Percentiles rank a stretch among this genome's conserved stretches.
phyloP scores from a whole-genome alignment of 2,888 invertebrate species.

The Cetonia aurata region DNA sequence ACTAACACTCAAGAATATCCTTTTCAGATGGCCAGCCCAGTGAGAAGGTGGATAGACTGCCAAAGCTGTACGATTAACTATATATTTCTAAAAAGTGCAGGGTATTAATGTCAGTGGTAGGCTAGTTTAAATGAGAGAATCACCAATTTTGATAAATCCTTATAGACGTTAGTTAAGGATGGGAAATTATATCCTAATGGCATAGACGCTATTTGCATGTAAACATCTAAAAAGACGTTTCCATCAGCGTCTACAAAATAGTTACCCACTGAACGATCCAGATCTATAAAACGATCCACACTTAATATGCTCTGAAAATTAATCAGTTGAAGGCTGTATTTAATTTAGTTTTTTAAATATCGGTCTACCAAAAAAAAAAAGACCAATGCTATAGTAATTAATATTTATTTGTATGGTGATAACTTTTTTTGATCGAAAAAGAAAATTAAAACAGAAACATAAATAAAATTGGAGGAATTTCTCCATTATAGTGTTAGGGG shows the following conservation, averaged over 20 bases:
- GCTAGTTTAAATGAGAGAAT: slow-evolving; percentile 57
- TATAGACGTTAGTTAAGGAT: slow-evolving; percentile 79
- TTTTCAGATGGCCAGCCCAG: slow-evolving; percentile 83
- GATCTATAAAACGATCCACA: slow-evolving; percentile 80
- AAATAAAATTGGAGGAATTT: no score
- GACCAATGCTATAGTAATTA: no score
- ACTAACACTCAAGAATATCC: slow-evolving; percentile 75
- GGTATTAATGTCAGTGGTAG: slow-evolving; percentile 17
- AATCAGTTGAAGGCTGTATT: background rate
- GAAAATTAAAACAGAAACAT: no score
- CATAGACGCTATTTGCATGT: slow-evolving; percentile 91
- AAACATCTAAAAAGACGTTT: slow-evolving; percentile 89
- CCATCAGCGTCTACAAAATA: slow-evolving; percentile 96
- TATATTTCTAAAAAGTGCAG: slow-evolving; percentile 71
- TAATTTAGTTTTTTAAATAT: no score
- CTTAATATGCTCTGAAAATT: slow-evolving; percentile 20
- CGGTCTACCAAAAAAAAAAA: no score
- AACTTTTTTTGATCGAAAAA: no score
- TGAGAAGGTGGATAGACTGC: slow-evolving; percentile 93
- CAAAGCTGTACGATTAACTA: slow-evolving; percentile 95
- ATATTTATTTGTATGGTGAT: no score
- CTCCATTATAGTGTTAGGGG: no score
- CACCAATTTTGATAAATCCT: slow-evolving; percentile 82
- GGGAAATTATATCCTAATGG: slow-evolving; percentile 97
- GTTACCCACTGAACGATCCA: slow-evolving; percentile 92